Base-by-base conservation (phyloP, 2,888 invertebrate genomes). In the Bembecia ichneumoniformis region DNA sequence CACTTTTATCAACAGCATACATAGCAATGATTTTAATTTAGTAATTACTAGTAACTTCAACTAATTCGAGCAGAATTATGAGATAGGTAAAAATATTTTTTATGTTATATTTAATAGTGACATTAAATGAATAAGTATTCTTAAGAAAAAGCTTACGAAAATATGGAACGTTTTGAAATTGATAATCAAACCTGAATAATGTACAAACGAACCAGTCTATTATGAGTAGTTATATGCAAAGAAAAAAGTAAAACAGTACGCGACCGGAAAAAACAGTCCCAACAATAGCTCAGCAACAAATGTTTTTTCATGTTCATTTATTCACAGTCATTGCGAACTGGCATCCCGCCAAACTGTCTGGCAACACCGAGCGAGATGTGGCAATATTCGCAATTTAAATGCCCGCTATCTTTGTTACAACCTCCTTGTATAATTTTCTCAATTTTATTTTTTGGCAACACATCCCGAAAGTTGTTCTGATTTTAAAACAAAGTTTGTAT, bases 281-380 rank as follows among this genome's bases (percentile, higher is more conserved):
- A 54, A 68, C 66, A 67, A 68, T 64, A 52, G 64, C 53, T 51
- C 53, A 59, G 60, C 60, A 66, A 71, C 68, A 68, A 74, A 74
- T 69, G 66, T 72, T 72, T 72, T n/a, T 70, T 68, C 66, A 58
- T 62, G 68, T 71, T 68, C 71, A 70, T 75, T 74, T 71, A 71
- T 74, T 71, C 66, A 63, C 55, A 56, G 58, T 55, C 53, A 52
- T 52, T 58, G 46, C 51, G 53, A 51, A 52, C 52, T 72, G 74
- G 71, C 70, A 59, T 47, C 51, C 44, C 49, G 68, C 74, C 74
- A 71, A 60, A 59, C 53, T 50, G 54, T 51, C 58, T 63, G 63
- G 64, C 62, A 62, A 62, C 64, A 62, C 58, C 47, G 56, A 51
- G 51, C 14, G 20, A 9, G 48, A 46, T 46, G 47, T 47, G 36